Percentiles rank a stretch among this genome's conserved stretches.
These are phyloP conservation scores for Elgonia sp. DNA, from an alignment of 2,888 invertebrate species.

Conservation along the genomic window DNA sequence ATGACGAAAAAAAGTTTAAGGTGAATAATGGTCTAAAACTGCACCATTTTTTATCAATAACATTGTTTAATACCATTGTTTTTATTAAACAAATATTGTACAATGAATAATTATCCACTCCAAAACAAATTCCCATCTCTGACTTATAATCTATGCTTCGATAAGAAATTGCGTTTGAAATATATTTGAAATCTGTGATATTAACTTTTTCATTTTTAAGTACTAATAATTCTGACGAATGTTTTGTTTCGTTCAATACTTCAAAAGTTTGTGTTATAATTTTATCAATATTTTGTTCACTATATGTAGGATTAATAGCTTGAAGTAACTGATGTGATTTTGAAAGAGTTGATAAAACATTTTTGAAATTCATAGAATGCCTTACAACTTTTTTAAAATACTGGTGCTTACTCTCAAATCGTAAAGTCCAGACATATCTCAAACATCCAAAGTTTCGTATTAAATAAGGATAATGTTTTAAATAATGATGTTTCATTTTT, in stretches of 20 bases:
- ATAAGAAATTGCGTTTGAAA: conserved; percentile 21
- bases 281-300: conserved; percentile 39
- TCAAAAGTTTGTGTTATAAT: conserved; percentile 14
- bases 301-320: conserved; percentile 15
- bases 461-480: conserved; percentile 43
- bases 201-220: conserved; percentile 40
- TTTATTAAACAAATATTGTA: conserved; percentile 50
- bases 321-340: conserved; percentile 65
- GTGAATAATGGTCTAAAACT: too few species aligned
- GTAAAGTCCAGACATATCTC: conserved; percentile 69
- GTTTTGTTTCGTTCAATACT: background rate
- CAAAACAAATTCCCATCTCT: conserved; percentile 25
- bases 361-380: conserved; percentile 75
- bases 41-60: too few species aligned
- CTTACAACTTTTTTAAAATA: conserved; percentile 75
- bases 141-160: conserved; percentile 41
- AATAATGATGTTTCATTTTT: conserved; percentile 71
- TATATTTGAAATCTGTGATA: conserved; percentile 26
- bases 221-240: conserved; percentile 34
- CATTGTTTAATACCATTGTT: too few species aligned
- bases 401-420: conserved; percentile 78
- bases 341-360: conserved; percentile 47
- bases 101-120: conserved; percentile 32
- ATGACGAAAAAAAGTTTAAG: too few species aligned
- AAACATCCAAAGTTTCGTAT: conserved; percentile 71